Evolutionary conservation across 2,113 vertebrate genomes (phyloP).

Genomic region (Hymenochirus boettgeri): DNA sequence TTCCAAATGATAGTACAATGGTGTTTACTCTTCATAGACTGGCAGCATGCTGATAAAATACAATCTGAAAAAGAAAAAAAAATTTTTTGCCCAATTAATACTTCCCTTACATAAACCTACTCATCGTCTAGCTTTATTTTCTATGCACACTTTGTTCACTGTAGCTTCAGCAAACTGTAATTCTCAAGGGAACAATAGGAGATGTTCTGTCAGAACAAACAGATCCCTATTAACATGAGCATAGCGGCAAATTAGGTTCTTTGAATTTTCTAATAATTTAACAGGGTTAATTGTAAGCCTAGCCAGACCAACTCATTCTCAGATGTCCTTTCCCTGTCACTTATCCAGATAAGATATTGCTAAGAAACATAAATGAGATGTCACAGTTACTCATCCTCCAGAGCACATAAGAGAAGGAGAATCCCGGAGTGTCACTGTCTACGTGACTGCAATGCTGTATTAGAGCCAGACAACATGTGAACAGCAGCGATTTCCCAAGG

Average conservation of each 20-base stretch:
- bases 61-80: no score
- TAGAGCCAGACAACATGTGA: constrained; percentile 43
- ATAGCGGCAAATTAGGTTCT: constrained; percentile 35
- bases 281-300: constrained; percentile 49
- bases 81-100: no score
- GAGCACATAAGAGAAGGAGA: constrained; percentile 51
- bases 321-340: constrained; percentile 48
- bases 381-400: constrained; percentile 64
- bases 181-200: constrained; percentile 31
- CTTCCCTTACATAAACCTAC: not conserved
- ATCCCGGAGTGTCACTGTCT: constrained; percentile 48
- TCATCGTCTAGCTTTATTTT: not conserved
- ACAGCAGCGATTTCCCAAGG: constrained; percentile 53
- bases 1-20: no score
- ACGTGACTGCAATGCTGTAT: constrained; percentile 63
- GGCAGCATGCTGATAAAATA: no score
- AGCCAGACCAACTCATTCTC: constrained; percentile 44
- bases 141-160: not conserved
- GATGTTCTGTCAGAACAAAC: constrained; percentile 28
- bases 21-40: no score
- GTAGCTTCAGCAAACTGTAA: not conserved
- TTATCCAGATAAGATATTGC: constrained; percentile 48
- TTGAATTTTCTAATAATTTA: constrained; percentile 32
- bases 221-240: constrained; percentile 24
- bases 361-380: constrained; percentile 45